A percentile compares a stretch with the other conserved stretches of the same genome.
phyloP scores from a whole-genome alignment of 2,888 invertebrate genomes.

The Orthonevra nobilis region DNA sequence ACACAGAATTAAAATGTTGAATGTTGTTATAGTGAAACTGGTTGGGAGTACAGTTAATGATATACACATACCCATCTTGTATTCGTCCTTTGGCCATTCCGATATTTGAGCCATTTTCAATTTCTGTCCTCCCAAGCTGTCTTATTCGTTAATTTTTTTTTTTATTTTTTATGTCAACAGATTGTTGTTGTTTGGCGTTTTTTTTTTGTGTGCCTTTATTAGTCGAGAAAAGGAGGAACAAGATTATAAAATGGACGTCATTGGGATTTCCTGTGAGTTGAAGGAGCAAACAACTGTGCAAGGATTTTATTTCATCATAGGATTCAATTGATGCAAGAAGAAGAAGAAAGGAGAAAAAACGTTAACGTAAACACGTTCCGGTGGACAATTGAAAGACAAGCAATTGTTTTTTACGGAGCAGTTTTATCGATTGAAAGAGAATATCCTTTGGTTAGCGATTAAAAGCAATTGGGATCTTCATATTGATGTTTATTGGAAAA shows the following conservation, averaged over 20 bases:
- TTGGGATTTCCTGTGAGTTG: conserved; percentile 31
- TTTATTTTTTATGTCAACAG: conserved; percentile 27
- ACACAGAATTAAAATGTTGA: conserved; percentile 47
- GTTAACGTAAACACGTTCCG: background rate
- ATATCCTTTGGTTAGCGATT: too few relatives aligned
- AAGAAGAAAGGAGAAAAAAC: conserved; percentile 3
- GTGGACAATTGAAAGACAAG: conserved; percentile 19
- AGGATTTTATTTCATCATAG: conserved; percentile 10
- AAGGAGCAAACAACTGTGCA: conserved; percentile 33
- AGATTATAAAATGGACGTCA: conserved; percentile 23
- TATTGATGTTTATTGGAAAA: too few relatives aligned
- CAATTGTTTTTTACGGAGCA: background rate
- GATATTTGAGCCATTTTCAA: conserved; percentile 47
- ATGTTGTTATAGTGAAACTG: conserved; percentile 39
- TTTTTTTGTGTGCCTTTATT: conserved; percentile 13
- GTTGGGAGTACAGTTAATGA: conserved; percentile 30
- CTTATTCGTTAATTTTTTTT: background rate
- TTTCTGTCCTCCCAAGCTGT: conserved; percentile 37
- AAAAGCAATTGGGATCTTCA: too few relatives aligned
- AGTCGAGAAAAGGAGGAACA: background rate
- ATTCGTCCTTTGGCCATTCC: conserved; percentile 17
- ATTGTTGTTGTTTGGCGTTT: conserved; percentile 43
- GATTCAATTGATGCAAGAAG: conserved; percentile 10
- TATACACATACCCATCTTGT: conserved; percentile 1
- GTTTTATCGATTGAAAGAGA: background rate